These are phyloP conservation scores for Lathamus discolor DNA, from an alignment of 2,113 vertebrate species.

Conservation along the genomic window DNA sequence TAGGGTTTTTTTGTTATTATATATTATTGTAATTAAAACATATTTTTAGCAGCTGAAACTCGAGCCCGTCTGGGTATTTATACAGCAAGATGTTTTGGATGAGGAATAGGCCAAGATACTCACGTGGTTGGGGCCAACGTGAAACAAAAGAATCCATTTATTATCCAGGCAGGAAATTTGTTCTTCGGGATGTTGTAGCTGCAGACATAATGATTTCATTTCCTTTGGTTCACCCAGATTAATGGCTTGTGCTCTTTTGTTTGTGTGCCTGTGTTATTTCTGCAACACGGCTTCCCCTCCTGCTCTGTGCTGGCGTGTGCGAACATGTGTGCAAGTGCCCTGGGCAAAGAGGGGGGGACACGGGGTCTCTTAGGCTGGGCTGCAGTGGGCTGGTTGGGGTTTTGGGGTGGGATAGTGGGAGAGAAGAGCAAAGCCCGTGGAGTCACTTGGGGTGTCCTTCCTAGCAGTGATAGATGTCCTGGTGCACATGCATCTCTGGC, in stretches of 20 bases:
- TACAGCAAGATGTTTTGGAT: conserved; percentile 70
- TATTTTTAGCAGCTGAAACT: conserved; percentile 70
- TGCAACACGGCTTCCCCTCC: conserved; percentile 4
- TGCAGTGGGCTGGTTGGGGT: not conserved
- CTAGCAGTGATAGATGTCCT: not conserved
- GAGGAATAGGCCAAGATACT: conserved; percentile 70
- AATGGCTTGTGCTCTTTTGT: conserved; percentile 70
- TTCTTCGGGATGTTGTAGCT: conserved; percentile 78
- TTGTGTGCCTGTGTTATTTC: conserved; percentile 61
- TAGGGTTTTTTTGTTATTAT: not conserved
- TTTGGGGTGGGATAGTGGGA: not conserved
- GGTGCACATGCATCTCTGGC: rapidly evolving
- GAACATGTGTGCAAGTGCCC: not conserved
- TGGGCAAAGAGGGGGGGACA: not conserved
- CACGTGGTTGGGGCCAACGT: conserved; percentile 64
- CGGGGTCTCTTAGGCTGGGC: not conserved
- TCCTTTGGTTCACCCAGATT: conserved; percentile 76
- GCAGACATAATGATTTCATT: conserved; percentile 84
- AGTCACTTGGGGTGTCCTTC: not conserved
- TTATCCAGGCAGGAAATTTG: conserved; percentile 85
- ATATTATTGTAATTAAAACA: conserved; percentile 59
- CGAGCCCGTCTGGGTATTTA: conserved; percentile 72
- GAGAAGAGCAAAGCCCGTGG: not conserved
- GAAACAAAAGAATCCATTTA: conserved; percentile 83
- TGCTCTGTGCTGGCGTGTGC: not conserved